Conservation (phyloP, 2,113 vertebrate genomes). For the Crotalus tigris region DNA sequence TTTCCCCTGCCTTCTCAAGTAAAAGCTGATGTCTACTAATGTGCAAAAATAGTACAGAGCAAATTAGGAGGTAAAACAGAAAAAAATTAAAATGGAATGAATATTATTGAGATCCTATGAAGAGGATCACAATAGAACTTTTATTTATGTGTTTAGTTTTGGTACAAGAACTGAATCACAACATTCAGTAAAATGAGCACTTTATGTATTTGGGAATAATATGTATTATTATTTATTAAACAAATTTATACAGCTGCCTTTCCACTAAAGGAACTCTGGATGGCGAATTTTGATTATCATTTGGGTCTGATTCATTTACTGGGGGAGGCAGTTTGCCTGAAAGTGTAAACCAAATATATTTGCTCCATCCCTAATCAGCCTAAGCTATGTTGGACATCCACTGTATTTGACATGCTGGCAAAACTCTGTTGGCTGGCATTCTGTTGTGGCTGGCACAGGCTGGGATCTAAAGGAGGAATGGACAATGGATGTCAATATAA, state of each 20-base stretch:
- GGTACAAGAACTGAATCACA: not conserved
- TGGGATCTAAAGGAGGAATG: not conserved
- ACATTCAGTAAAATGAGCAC: not conserved
- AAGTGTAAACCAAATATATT: not conserved
- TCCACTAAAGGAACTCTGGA: not conserved
- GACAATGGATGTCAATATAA: not conserved
- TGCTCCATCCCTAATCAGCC: not conserved
- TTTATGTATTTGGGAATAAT: not conserved
- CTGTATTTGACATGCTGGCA: not conserved
- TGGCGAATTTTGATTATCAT: not conserved
- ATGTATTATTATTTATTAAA: not conserved
- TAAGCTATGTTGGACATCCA: not conserved
- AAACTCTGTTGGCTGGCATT: not conserved
- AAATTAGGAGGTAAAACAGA: not conserved
- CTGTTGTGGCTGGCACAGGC: not conserved
- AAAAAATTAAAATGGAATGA: not conserved
- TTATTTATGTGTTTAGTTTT: not conserved
- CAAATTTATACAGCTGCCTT: not conserved
- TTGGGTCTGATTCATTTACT: not conserved
- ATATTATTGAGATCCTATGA: not conserved
- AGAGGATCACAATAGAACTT: not conserved
- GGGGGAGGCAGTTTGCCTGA: not conserved
- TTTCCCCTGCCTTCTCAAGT: not conserved
- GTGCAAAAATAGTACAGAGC: not conserved
- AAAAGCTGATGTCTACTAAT: not conserved